These are phyloP conservation scores for Catalaphyllia jardinei DNA, from an alignment of 64 coral and sea anemone species.

Conservation along the genomic window DNA sequence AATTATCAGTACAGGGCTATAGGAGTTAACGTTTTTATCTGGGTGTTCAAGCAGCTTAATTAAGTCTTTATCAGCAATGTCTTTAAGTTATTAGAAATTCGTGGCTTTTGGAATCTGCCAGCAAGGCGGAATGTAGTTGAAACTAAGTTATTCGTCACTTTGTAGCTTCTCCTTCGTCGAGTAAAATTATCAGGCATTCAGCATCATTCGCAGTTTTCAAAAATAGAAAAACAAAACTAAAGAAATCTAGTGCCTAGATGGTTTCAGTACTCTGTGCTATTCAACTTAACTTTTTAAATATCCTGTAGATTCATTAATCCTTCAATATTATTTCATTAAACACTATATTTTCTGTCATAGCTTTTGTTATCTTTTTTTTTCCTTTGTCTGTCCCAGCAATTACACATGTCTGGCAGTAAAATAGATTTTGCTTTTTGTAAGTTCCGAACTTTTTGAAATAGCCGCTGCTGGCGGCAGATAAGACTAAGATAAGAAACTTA, in stretches of 20 bases:
- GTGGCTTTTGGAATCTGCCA: background rate
- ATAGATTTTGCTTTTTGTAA: background rate
- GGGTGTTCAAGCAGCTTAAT: background rate
- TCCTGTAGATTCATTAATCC: background rate
- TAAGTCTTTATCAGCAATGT: background rate
- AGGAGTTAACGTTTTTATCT: background rate
- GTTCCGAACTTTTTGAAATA: slow-evolving; percentile 34
- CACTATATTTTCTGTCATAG: background rate
- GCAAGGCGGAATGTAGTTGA: too few relatives aligned
- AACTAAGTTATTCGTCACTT: too few relatives aligned
- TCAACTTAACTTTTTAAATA: background rate
- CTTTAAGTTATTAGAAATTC: background rate
- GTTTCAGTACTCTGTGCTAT: too few relatives aligned
- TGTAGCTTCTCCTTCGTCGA: too few relatives aligned
- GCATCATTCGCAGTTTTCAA: too few relatives aligned
- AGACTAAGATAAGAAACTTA: slow-evolving; percentile 11
- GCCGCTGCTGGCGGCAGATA: slow-evolving; percentile 13
- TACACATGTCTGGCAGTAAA: background rate
- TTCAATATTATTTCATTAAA: background rate
- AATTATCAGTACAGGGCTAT: background rate
- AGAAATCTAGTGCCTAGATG: too few relatives aligned
- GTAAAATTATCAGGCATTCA: too few relatives aligned
- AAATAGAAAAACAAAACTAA: too few relatives aligned
- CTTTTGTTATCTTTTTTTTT: background rate
- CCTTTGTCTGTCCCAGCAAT: slow-evolving; percentile 6